These are phyloP conservation scores for Schizotus pectinicornis DNA, from an alignment of 2,888 invertebrate genomes.

Conservation along the genomic window DNA sequence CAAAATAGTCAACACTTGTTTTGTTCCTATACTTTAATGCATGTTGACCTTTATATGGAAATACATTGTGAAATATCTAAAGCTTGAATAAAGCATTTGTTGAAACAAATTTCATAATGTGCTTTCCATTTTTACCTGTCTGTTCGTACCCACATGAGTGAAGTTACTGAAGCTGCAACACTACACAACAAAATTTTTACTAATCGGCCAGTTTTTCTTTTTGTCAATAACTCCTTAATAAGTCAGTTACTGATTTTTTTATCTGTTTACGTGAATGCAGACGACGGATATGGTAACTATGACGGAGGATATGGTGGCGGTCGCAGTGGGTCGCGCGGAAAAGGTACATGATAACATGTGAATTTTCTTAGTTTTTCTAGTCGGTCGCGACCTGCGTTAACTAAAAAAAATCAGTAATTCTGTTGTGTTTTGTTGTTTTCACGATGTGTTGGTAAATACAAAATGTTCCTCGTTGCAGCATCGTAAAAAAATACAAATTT, in stretches of 20 bases:
- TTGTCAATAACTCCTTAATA: slow-evolving; percentile 5
- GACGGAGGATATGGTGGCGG: slow-evolving; percentile 87
- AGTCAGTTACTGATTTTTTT: slow-evolving; percentile 27
- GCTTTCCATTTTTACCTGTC: slow-evolving; percentile 64
- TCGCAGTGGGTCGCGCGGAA: slow-evolving; percentile 84
- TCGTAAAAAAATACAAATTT: slow-evolving; percentile 19
- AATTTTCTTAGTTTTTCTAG: slow-evolving; percentile 8
- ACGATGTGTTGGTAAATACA: slow-evolving; percentile 21
- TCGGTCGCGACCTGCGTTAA: slow-evolving; percentile 42
- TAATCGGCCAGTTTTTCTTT: slow-evolving; percentile 9
- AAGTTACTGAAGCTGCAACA: slow-evolving; percentile 23
- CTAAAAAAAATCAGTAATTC: slow-evolving; percentile 35
- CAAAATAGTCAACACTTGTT: slow-evolving; percentile 49
- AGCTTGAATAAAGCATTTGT: slow-evolving; percentile 72
- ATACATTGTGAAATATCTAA: slow-evolving; percentile 67
- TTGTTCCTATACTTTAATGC: slow-evolving; percentile 53
- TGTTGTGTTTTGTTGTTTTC: slow-evolving; percentile 15
- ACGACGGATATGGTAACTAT: slow-evolving; percentile 89
- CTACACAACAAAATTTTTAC: slow-evolving; percentile 19
- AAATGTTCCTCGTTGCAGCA: slow-evolving; percentile 23
- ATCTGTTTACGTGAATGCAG: slow-evolving; percentile 62
- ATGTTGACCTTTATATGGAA: slow-evolving; percentile 62
- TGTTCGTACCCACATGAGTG: slow-evolving; percentile 16
- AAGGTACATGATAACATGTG: slow-evolving; percentile 68
- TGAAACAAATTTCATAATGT: slow-evolving; percentile 71